phyloP scores from a whole-genome alignment of 2,113 vertebrate genomes.

The Gymnocephalus cernua region DNA sequence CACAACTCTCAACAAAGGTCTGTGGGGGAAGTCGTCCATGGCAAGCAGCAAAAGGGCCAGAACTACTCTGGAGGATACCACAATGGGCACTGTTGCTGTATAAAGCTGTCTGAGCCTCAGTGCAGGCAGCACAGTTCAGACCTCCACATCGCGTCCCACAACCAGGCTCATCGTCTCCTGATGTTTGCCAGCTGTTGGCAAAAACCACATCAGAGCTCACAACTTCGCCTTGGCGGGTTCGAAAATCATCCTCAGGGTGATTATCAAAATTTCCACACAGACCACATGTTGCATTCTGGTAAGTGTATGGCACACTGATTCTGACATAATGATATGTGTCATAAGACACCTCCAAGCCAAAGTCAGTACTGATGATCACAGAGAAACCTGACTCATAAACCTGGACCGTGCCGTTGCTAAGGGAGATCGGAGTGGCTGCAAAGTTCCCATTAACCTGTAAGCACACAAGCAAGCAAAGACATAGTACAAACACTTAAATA shows the following conservation, averaged over 20 bases:
- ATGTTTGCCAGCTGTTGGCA: slow-evolving; percentile 70
- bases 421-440: slow-evolving; percentile 57
- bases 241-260: slow-evolving; percentile 62
- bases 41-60: slow-evolving; percentile 74
- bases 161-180: slow-evolving; percentile 27
- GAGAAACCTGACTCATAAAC: slow-evolving; percentile 72
- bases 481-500: too few species aligned
- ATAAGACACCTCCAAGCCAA: slow-evolving; percentile 76
- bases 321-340: slow-evolving; percentile 56
- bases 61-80: slow-evolving; percentile 57
- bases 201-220: slow-evolving; percentile 71
- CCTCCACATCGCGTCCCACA: slow-evolving; percentile 55
- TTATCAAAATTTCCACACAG: slow-evolving; percentile 77
- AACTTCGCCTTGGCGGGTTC: slow-evolving; percentile 48
- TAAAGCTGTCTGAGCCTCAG: slow-evolving; percentile 6
- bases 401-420: slow-evolving; percentile 54
- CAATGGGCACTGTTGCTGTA: slow-evolving; percentile 59
- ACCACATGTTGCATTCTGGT: slow-evolving; percentile 71
- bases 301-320: slow-evolving; percentile 64
- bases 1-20: slow-evolving; percentile 65
- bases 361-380: slow-evolving; percentile 61
- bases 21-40: slow-evolving; percentile 43
- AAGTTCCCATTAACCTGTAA: slow-evolving; percentile 73
- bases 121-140: slow-evolving; percentile 59
- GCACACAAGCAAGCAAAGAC: background rate